phyloP scores from a whole-genome alignment of 2,888 invertebrate genomes.

The Vanessa cardui region DNA sequence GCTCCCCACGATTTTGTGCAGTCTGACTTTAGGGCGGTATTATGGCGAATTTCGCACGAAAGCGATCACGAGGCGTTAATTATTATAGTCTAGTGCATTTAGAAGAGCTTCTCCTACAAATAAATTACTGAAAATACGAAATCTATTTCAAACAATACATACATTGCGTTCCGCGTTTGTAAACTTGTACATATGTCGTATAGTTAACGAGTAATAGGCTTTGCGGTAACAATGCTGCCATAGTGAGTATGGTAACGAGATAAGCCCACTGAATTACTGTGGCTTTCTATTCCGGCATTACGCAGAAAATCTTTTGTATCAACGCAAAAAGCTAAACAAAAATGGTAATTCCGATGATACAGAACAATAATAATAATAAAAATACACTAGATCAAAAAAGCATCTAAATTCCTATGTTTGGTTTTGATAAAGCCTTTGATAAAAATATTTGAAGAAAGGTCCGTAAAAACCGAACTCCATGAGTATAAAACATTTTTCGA shows the following conservation, averaged over 20 bases:
- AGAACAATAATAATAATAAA: no score
- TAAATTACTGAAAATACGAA: slow-evolving; percentile 17
- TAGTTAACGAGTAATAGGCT: slow-evolving; percentile 15
- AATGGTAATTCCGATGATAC: slow-evolving; percentile 1
- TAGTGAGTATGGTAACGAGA: not conserved
- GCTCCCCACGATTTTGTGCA: slow-evolving; percentile 20
- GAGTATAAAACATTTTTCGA: no score
- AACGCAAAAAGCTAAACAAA: slow-evolving; percentile 27
- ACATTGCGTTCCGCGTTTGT: slow-evolving; percentile 19
- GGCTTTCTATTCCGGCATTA: slow-evolving; percentile 24
- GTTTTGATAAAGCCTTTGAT: no score
- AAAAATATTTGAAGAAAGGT: no score
- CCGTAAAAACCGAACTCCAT: no score
- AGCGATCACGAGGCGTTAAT: slow-evolving; percentile 65
- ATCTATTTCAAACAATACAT: slow-evolving; percentile 10
- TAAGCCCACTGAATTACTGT: slow-evolving; percentile 24
- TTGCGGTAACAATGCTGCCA: not conserved
- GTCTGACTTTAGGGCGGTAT: slow-evolving; percentile 34
- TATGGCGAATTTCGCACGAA: slow-evolving; percentile 47
- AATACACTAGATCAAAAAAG: not conserved
- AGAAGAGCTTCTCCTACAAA: slow-evolving; percentile 52
- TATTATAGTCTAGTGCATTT: slow-evolving; percentile 74
- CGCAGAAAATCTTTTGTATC: slow-evolving; percentile 31
- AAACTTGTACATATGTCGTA: not conserved
- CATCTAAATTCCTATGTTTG: not conserved